These are phyloP conservation scores for Scaptodrosophila latifasciaeformis DNA, from an alignment of 2,888 invertebrate genomes.

Conservation along the genomic window DNA sequence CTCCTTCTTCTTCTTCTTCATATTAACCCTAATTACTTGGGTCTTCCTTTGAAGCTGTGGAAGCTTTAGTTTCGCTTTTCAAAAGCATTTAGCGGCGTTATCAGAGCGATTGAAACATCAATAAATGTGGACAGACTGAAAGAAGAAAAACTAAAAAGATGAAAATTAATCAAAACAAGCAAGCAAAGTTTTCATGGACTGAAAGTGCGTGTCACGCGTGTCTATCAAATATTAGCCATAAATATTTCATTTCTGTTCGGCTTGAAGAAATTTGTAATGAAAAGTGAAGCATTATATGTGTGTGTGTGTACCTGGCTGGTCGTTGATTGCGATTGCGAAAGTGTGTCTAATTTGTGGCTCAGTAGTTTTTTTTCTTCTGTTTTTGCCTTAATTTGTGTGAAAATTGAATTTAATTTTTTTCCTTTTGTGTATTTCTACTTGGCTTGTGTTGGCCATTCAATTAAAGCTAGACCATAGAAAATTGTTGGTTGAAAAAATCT, in stretches of 20 bases:
- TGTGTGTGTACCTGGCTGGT: conserved; percentile 2
- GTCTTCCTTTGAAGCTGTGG: neutral
- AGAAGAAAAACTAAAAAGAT: conserved; percentile 1
- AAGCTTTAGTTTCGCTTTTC: conserved; percentile 42
- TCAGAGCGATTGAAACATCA: conserved; percentile 54
- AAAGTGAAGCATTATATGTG: conserved; percentile 48
- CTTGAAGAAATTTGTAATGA: conserved; percentile 43
- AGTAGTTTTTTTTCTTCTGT: neutral
- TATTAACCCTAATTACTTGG: neutral
- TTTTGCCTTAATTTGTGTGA: neutral
- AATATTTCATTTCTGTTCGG: conserved; percentile 26
- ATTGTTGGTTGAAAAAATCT: neutral
- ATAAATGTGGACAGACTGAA: conserved; percentile 16
- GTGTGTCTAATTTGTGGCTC: conserved; percentile 46
- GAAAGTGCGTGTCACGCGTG: conserved; percentile 38
- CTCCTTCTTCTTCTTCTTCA: neutral
- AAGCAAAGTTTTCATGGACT: neutral
- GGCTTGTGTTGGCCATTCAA: neutral
- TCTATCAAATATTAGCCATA: conserved; percentile 46
- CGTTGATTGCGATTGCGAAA: conserved; percentile 52
- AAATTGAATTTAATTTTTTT: conserved; percentile 20
- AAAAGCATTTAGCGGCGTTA: conserved; percentile 59
- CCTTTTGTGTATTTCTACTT: neutral
- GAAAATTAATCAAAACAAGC: neutral
- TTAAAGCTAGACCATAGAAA: conserved; percentile 5